A percentile compares a stretch with the other conserved stretches of the same genome.
phyloP scores from a whole-genome alignment of 2,888 invertebrate species.

The Aquatica leii region DNA sequence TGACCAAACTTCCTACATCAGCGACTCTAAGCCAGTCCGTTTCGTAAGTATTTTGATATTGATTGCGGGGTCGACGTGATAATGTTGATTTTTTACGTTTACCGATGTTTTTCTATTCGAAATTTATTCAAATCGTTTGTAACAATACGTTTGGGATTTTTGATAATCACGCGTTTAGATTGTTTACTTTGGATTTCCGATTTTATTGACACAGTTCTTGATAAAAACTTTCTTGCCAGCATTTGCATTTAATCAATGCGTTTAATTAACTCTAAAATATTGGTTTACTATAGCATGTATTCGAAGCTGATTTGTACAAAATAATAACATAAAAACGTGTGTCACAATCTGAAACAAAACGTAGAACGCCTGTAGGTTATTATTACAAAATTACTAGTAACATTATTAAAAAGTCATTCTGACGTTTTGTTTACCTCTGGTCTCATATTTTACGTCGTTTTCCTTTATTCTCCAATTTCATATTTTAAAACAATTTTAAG shows the following conservation, averaged over 20 bases:
- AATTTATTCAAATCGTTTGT: constrained; percentile 43
- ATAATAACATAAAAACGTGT: too few species aligned
- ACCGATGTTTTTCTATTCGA: constrained; percentile 23
- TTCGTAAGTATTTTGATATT: constrained; percentile 49
- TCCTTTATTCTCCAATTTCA: too few species aligned
- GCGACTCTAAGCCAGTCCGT: constrained; percentile 44
- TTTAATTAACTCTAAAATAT: too few species aligned
- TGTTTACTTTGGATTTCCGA: constrained; percentile 39
- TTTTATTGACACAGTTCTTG: constrained; percentile 15
- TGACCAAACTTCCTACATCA: constrained; percentile 46
- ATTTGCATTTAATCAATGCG: not conserved
- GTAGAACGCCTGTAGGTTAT: too few species aligned
- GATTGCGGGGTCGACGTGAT: constrained; percentile 39
- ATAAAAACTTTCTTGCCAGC: not conserved
- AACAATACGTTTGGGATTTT: constrained; percentile 43
- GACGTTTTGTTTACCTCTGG: too few species aligned
- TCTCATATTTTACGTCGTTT: too few species aligned
- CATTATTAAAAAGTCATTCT: too few species aligned
- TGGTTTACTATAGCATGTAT: too few species aligned
- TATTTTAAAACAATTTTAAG: too few species aligned
- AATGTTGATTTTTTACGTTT: constrained; percentile 30
- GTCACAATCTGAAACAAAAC: too few species aligned
- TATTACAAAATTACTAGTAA: too few species aligned
- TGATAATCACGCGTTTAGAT: constrained; percentile 40
- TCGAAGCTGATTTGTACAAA: too few species aligned